Conservation (phyloP, 1,140 invertebrate species). For the Cecropterus lyciades region DNA sequence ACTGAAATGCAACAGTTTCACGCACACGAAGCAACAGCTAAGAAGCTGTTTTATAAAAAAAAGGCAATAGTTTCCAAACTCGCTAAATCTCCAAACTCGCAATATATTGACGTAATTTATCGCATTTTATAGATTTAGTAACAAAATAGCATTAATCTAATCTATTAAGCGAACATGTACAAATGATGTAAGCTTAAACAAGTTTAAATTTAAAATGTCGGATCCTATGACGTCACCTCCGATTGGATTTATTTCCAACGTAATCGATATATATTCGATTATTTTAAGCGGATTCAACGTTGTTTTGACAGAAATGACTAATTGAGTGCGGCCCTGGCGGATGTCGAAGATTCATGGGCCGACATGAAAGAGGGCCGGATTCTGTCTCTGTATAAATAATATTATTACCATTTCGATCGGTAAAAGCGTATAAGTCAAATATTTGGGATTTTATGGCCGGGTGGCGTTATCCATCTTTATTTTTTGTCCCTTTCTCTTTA, state of each 20-base stretch:
- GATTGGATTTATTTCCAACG: slow-evolving; percentile 39
- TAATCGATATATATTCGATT: slow-evolving; percentile 60
- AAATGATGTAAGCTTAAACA: slow-evolving; percentile 23
- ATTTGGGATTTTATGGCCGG: slow-evolving; percentile 32
- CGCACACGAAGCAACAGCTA: too few relatives aligned
- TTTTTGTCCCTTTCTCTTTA: neutral
- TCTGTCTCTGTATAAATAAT: slow-evolving; percentile 59
- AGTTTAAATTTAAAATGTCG: slow-evolving; percentile 31
- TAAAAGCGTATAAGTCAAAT: slow-evolving; percentile 37
- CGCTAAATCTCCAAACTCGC: neutral
- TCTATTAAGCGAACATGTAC: slow-evolving; percentile 22
- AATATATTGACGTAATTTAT: slow-evolving; percentile 16
- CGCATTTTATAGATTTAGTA: slow-evolving; percentile 11
- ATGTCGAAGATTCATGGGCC: slow-evolving; percentile 67
- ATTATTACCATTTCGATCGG: slow-evolving; percentile 42
- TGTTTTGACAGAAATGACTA: slow-evolving; percentile 75
- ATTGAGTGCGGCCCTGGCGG: slow-evolving; percentile 66
- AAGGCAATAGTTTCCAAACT: neutral
- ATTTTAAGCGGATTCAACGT: slow-evolving; percentile 63
- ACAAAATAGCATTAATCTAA: slow-evolving; percentile 22
- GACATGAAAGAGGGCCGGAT: slow-evolving; percentile 54
- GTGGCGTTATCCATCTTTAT: slow-evolving; percentile 9
- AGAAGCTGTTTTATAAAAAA: too few relatives aligned
- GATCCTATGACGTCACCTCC: slow-evolving; percentile 36
- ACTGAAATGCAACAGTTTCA: too few relatives aligned